Percentiles rank a stretch among this genome's conserved stretches.
Evolutionary conservation across 2,888 invertebrate species (phyloP).

Genomic region (Thereva nobilitata): DNA sequence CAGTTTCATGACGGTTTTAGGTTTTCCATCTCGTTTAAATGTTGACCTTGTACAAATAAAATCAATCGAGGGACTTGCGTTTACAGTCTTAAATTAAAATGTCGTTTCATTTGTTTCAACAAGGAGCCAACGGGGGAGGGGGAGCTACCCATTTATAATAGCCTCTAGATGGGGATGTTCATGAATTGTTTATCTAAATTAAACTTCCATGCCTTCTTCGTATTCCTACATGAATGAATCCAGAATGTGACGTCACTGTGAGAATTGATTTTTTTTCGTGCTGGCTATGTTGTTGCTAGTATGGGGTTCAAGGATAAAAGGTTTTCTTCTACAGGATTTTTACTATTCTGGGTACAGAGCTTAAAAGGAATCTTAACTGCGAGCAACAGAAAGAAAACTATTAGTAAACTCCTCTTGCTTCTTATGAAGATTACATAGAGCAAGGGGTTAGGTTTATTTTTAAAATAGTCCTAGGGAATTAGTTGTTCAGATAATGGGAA

Average conservation of each 20-base stretch:
- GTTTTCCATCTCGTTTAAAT: too few species aligned
- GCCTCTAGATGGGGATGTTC: background rate
- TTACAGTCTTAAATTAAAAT: conserved; percentile 3
- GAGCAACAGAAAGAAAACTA: background rate
- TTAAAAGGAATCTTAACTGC: background rate
- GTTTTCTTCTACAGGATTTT: background rate
- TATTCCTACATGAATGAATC: background rate
- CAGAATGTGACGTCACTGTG: background rate
- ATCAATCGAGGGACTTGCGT: background rate
- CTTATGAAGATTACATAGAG: too few species aligned
- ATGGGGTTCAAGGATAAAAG: background rate
- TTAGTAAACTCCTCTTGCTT: too few species aligned
- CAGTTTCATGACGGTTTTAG: too few species aligned
- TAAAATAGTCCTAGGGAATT: too few species aligned
- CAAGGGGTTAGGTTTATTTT: too few species aligned
- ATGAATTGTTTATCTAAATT: conserved; percentile 10
- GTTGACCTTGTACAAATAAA: too few species aligned
- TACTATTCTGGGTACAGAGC: background rate
- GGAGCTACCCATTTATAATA: background rate
- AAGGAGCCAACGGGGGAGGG: background rate
- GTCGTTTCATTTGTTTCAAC: background rate
- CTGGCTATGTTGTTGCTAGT: too few species aligned
- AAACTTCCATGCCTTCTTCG: background rate
- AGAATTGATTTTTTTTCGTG: conserved; percentile 2
- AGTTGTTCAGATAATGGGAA: too few species aligned